Conservation (phyloP, 2,888 invertebrate genomes). For the Phragmatobia fuliginosa region DNA sequence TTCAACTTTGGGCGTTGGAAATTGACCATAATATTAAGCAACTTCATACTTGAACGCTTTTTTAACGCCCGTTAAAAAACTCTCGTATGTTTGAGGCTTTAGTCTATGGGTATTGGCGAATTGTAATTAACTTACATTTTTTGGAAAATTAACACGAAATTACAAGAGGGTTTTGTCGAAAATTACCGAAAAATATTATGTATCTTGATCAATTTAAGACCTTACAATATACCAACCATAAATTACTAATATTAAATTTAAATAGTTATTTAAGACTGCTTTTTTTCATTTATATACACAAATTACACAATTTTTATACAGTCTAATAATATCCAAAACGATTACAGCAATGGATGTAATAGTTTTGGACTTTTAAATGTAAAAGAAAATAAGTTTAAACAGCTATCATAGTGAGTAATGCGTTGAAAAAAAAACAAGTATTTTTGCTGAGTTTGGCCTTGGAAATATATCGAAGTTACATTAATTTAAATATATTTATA, state of each 20-base stretch:
- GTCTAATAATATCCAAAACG: constrained; percentile 11
- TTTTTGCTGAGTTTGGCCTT: background rate
- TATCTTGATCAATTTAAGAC: constrained; percentile 51
- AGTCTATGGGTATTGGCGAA: constrained; percentile 16
- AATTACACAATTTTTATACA: constrained; percentile 14
- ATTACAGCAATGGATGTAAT: constrained; percentile 11
- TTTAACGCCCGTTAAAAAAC: constrained; percentile 4
- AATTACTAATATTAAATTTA: constrained; percentile 51
- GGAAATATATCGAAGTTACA: background rate
- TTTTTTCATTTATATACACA: constrained; percentile 23
- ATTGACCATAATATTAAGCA: no score
- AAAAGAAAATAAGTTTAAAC: constrained; percentile 40
- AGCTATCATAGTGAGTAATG: constrained; percentile 27
- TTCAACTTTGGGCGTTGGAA: no score
- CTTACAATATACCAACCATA: constrained; percentile 59
- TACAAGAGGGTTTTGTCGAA: constrained; percentile 45
- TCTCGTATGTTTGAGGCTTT: no score
- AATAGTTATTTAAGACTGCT: constrained; percentile 38
- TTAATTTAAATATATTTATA: background rate
- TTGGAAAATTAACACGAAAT: constrained; percentile 34
- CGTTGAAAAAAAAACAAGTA: constrained; percentile 29
- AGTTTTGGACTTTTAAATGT: no score
- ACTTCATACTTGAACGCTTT: no score
- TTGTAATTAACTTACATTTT: constrained; percentile 20
- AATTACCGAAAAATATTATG: constrained; percentile 48